Evolutionary conservation across 2,888 invertebrate species (phyloP).

Genomic region (Corbicula japonica): DNA sequence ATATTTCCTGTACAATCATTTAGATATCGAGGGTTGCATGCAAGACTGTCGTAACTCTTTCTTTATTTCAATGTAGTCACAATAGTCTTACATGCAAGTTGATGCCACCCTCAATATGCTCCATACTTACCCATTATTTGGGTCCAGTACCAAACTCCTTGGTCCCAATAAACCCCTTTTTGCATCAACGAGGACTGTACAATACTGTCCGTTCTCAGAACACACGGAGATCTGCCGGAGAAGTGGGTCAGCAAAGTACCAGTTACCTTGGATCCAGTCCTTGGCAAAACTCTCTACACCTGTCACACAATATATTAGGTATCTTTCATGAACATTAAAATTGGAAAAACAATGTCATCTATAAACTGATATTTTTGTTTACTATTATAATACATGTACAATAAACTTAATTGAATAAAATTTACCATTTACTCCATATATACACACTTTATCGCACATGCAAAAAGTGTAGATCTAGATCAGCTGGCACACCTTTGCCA

Average conservation of each 20-base stretch:
- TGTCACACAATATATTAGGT: constrained; percentile 85
- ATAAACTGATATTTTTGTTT: neutral
- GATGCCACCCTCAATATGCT: no score
- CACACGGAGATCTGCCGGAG: constrained; percentile 92
- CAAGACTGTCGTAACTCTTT: no score
- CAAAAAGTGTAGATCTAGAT: no score
- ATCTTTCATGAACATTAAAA: neutral
- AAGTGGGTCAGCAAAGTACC: constrained; percentile 93
- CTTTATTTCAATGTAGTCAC: no score
- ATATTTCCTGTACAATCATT: no score
- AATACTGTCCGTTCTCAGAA: constrained; percentile 89
- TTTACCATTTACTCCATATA: no score
- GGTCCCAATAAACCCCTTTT: constrained; percentile 33
- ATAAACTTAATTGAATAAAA: no score
- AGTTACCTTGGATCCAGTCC: constrained; percentile 95
- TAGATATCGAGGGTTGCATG: no score
- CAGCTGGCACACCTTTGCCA: no score
- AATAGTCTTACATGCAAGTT: no score
- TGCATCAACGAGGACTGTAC: constrained; percentile 84
- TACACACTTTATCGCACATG: no score
- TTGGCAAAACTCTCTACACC: constrained; percentile 92
- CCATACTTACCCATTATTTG: constrained; percentile 90
- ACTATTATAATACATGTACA: no score
- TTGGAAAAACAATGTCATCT: neutral
- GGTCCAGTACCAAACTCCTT: constrained; percentile 91